Evolutionary conservation across 1,140 invertebrate species (phyloP), one percentile per base, ranked within the genome.

Genomic region (Cydia strobilella): DNA sequence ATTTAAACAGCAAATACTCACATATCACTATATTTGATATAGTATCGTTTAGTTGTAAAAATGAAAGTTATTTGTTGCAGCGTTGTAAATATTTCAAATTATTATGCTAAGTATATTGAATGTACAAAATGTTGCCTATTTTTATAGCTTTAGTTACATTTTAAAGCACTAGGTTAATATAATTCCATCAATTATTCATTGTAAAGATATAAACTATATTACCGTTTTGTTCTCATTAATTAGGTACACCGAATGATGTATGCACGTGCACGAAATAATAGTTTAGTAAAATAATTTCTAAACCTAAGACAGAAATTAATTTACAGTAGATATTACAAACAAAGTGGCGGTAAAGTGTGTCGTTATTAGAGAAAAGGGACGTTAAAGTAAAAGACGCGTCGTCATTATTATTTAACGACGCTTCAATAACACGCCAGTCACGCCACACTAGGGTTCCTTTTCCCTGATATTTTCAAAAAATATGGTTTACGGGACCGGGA

Each of bases 51-150:
- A 35, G 27, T 35, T 35, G 15, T n/a, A 18, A 27, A n/a, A n/a
- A 25, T 69, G 15, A 69, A 39, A 42, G 65, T 69, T 69, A 69
- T 69, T 69, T 69, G 65, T 69, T 69, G 31, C 65, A 69, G 31
- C 65, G n/a, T 39, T 69, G 65, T 69, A 69, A 69, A 69, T 69
- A 69, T 39, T 69, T 69, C 65, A 69, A 15, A 42, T n/a, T 69
- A 18, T 42, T 69, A 69, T 20, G n/a, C 65, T 69, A 39, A 69
- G 31, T 62, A 62, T 42, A 51, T 72, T 76, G 9, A 72, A 48
- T 76, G 75, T 76, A 76, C 62, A 76, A 76, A 76, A 35, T 71
- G 75, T 76, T 76, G 75, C 74, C 75, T 76, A 76, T 74, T 76
- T 76, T 76, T 76, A 76, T 74, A 73, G 65, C 27, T 69, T 69